phyloP scores from a whole-genome alignment of 2,888 invertebrate species.

The Mongoloraphidia duomilia region DNA sequence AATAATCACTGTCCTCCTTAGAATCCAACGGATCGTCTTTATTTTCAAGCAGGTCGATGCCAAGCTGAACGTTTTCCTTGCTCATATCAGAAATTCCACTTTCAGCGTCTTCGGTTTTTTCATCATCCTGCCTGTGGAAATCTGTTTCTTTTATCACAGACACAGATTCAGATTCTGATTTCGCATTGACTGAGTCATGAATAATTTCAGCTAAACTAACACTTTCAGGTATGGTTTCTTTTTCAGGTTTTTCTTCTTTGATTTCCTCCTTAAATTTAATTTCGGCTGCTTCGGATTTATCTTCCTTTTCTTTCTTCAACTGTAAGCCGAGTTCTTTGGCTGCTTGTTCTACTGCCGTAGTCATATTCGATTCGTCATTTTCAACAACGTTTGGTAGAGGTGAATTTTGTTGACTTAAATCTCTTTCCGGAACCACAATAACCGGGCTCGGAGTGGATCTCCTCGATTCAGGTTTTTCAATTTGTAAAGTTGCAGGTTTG shows the following conservation, averaged over 20 bases:
- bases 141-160: constrained; percentile 26
- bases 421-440: too few relatives aligned
- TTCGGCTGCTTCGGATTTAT: constrained; percentile 12
- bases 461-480: too few relatives aligned
- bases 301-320: constrained; percentile 21
- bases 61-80: constrained; percentile 22
- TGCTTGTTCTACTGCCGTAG: constrained; percentile 21
- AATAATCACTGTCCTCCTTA: constrained; percentile 59
- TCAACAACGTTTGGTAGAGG: too few relatives aligned
- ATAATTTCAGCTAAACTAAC: neutral
- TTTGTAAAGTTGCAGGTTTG: too few relatives aligned
- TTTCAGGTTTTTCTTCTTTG: constrained; percentile 14
- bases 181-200: neutral
- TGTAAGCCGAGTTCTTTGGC: constrained; percentile 25
- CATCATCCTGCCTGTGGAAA: constrained; percentile 22
- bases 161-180: constrained; percentile 13
- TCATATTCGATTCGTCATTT: too few relatives aligned
- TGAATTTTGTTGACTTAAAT: too few relatives aligned
- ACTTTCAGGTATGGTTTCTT: constrained; percentile 19
- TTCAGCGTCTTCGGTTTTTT: constrained; percentile 24
- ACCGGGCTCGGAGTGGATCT: too few relatives aligned
- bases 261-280: constrained; percentile 15
- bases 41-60: constrained; percentile 22
- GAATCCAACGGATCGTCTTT: constrained; percentile 36
- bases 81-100: constrained; percentile 24